These are phyloP conservation scores for Orchestia grillus DNA, from an alignment of 1,140 invertebrate species.

Conservation along the genomic window DNA sequence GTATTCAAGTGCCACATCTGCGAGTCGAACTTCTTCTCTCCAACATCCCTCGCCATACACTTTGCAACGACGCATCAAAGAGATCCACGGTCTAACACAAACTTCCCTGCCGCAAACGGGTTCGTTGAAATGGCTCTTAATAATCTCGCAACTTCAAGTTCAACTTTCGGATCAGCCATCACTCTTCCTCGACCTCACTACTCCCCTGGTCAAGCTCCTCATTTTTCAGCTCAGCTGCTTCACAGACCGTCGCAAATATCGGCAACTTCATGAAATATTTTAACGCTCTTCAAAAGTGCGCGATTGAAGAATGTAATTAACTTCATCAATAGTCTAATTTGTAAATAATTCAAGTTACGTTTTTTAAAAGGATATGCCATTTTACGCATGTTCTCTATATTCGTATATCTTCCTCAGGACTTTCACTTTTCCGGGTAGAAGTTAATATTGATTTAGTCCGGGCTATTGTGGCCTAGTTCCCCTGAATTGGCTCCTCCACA, in stretches of 20 bases:
- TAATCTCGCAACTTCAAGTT: slow-evolving; percentile 12
- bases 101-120: not conserved
- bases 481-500: not conserved
- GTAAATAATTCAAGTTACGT: not conserved
- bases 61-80: slow-evolving; percentile 19
- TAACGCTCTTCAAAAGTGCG: not conserved
- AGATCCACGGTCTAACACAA: not conserved
- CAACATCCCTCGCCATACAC: slow-evolving; percentile 15
- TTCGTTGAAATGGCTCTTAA: slow-evolving; percentile 45
- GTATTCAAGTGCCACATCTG: slow-evolving; percentile 41
- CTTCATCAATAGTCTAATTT: not conserved
- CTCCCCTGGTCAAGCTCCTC: not conserved
- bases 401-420: not conserved
- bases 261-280: slow-evolving; percentile 28
- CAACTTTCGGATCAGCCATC: not conserved
- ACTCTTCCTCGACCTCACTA: slow-evolving; percentile 16
- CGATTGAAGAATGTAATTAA: not conserved
- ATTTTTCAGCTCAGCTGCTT: slow-evolving; percentile 18
- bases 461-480: not conserved
- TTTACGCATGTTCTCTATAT: not conserved
- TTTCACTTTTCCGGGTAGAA: not conserved
- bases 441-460: not conserved
- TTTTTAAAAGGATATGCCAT: not conserved
- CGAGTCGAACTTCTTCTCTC: slow-evolving; percentile 31
- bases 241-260: slow-evolving; percentile 49